Base-by-base conservation (phyloP, 2,797 vertebrate species). In the Xenopus petersii region DNA sequence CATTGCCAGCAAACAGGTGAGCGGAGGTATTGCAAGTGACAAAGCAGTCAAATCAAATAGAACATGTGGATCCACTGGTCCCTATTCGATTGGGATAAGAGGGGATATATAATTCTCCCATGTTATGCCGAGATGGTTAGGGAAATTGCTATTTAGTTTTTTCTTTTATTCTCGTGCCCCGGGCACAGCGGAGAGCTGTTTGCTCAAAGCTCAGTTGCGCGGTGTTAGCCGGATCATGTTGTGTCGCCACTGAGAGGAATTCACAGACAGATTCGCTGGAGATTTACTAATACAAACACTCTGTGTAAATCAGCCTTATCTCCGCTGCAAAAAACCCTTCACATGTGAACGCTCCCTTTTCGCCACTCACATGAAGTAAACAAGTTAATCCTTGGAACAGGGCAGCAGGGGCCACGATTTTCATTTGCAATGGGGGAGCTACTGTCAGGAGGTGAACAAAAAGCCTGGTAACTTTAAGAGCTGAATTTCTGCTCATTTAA, bases 91-190 rank as follows among this genome's bases (percentile, higher is more conserved):
- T 42, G 36, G 36, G 36, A 42, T 36, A 36, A 36, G 33, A 3
- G 1, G 33, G 33, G 33, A 36, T 42, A 42, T 0, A 42, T 42
- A 42, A 42, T 42, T 42, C 36, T 9, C 36, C 36, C 5, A 42
- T 9, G 36, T 42, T 42, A 42, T 42, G 36, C 36, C 5, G 36
- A 9, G 36, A 42, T 42, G 36, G 36, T 42, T 42, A 42, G 36
- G 4, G 6, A 42, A 42, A 42, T 7, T 42, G 6, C 36, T 42
- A 4, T 42, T 56, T 42, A 65, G 33, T 70, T 73, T 64, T 42
- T 26, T 59, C 48, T 77, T 30, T 85, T 81, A 74, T 79, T 80
- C 80, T 10, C 11, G 86, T 84, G 26, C 87, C 88, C 88, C 88
- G 85, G 85, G 30, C 60, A 63, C 70, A 72, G 61, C 26, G 42